Percentiles rank a stretch among this genome's conserved stretches.
Conservation (phyloP, 2,888 invertebrate species). For the Polyommatus icarus region DNA sequence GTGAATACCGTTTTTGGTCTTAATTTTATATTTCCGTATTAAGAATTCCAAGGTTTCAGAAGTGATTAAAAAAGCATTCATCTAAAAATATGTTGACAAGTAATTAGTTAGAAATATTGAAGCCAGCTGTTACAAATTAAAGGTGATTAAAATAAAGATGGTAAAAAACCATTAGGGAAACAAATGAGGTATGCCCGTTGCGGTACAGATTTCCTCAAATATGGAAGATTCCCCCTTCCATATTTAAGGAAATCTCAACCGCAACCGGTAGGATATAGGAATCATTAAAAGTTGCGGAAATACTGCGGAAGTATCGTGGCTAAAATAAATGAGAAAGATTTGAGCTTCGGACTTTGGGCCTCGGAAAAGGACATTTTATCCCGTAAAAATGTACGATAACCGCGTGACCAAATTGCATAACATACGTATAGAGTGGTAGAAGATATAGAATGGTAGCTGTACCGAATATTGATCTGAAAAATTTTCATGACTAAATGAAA, state of each 20-base stretch:
- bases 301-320: not conserved
- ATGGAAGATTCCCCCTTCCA: not conserved
- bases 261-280: conserved; percentile 6
- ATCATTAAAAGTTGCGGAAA: conserved; percentile 20
- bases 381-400: too few species aligned
- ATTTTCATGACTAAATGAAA: too few species aligned
- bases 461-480: too few species aligned
- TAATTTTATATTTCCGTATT: not conserved
- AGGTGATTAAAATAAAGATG: not conserved
- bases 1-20: not conserved
- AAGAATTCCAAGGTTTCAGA: not conserved
- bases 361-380: too few species aligned
- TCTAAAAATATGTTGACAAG: not conserved
- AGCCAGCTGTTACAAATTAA: conserved; percentile 6
- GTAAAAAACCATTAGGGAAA: not conserved
- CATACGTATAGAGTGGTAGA: too few species aligned
- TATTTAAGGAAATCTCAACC: too few species aligned
- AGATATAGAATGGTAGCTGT: too few species aligned
- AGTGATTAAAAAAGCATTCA: not conserved
- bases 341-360: too few species aligned
- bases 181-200: conserved; percentile 1
- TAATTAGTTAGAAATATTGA: not conserved
- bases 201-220: not conserved
- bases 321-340: not conserved
- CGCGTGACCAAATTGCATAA: too few species aligned